These are phyloP conservation scores for Carpatolechia fugitivella DNA, from an alignment of 2,888 invertebrate genomes.

Conservation along the genomic window DNA sequence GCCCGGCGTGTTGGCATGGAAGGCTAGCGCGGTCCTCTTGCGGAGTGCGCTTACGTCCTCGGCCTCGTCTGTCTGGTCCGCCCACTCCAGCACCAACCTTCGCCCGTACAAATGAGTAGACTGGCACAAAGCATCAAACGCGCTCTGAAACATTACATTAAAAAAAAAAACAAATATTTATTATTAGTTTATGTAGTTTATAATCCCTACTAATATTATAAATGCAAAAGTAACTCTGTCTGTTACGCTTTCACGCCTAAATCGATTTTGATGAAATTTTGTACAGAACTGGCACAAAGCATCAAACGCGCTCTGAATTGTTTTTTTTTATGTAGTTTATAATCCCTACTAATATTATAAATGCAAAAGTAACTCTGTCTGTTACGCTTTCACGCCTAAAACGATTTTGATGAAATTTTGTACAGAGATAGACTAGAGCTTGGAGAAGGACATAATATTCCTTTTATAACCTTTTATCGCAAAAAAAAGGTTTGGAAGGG, in stretches of 20 bases:
- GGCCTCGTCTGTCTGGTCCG: constrained; percentile 82
- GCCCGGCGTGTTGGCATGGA: constrained; percentile 59
- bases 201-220: too few species aligned
- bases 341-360: too few species aligned
- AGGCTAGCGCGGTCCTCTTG: constrained; percentile 88
- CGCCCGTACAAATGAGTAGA: constrained; percentile 99
- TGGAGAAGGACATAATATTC: too few species aligned
- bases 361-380: too few species aligned
- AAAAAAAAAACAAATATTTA: constrained; percentile 3
- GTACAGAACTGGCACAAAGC: constrained; percentile 94
- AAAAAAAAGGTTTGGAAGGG: too few species aligned
- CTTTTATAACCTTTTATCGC: too few species aligned
- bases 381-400: too few species aligned
- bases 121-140: constrained; percentile 94
- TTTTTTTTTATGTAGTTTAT: background rate
- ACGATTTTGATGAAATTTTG: too few species aligned
- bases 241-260: too few species aligned
- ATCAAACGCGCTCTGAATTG: constrained; percentile 90
- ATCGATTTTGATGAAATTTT: too few species aligned
- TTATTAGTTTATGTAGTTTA: background rate
- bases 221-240: too few species aligned
- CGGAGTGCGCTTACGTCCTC: constrained; percentile 89
- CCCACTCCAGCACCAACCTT: constrained; percentile 97
- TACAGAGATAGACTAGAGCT: too few species aligned
- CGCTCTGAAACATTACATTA: constrained; percentile 81